phyloP scores from a whole-genome alignment of 2,888 invertebrate genomes.

The Acleris holmiana region DNA sequence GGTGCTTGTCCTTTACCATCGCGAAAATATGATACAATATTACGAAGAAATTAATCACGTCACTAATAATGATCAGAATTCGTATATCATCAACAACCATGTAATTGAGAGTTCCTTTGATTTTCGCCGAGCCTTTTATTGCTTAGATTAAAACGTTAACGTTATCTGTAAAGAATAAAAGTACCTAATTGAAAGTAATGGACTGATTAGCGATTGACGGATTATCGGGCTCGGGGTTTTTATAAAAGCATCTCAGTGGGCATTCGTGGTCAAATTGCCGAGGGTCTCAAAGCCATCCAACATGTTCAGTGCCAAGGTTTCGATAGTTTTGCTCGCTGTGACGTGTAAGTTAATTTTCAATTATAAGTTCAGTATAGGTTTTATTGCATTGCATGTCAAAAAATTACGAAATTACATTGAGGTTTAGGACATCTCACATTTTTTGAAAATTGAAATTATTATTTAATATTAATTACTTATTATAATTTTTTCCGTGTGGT shows the following conservation, averaged over 20 bases:
- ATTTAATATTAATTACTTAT: too few relatives aligned
- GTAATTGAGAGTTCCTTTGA: slow-evolving; percentile 20
- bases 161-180: slow-evolving; percentile 11
- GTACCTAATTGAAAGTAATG: slow-evolving; percentile 3
- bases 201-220: slow-evolving; percentile 13
- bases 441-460: too few relatives aligned
- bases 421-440: too few relatives aligned
- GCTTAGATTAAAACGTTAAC: not conserved
- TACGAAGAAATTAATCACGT: slow-evolving; percentile 14
- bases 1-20: too few relatives aligned
- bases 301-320: slow-evolving; percentile 1
- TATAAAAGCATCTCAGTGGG: slow-evolving; percentile 12
- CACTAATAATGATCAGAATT: slow-evolving; percentile 12
- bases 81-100: slow-evolving; percentile 6
- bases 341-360: slow-evolving; percentile 10
- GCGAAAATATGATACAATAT: not conserved
- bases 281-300: not conserved
- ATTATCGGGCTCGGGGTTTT: slow-evolving; percentile 18
- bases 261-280: not conserved
- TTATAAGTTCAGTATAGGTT: too few relatives aligned
- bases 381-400: too few relatives aligned
- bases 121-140: slow-evolving; percentile 19
- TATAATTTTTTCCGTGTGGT: too few relatives aligned
- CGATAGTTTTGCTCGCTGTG: slow-evolving; percentile 8
- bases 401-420: too few relatives aligned